Percentiles rank a stretch among this genome's conserved stretches.
These are phyloP conservation scores for Latrodectus hesperus DNA, from an alignment of 2,888 invertebrate genomes.

Conservation along the genomic window DNA sequence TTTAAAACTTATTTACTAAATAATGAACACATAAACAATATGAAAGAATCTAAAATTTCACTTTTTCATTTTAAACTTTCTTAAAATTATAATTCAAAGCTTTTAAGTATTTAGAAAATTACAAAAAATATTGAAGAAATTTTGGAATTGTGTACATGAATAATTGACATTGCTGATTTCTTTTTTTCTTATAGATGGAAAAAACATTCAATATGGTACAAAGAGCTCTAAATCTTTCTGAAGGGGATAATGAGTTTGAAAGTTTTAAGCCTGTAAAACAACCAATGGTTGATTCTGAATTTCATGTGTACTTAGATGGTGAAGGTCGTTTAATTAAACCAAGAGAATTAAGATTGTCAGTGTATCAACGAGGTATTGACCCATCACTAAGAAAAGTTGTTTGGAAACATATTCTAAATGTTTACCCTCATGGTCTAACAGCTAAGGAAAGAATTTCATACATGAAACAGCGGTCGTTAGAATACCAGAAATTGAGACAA, in stretches of 20 bases:
- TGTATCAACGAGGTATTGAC: slow-evolving; percentile 95
- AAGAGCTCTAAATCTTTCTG: slow-evolving; percentile 68
- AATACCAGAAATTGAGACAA: slow-evolving; percentile 87
- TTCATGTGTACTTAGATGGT: slow-evolving; percentile 90
- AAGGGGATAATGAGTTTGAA: slow-evolving; percentile 57
- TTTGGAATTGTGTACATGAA: too few species aligned
- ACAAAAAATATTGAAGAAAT: too few species aligned
- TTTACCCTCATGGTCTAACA: slow-evolving; percentile 93
- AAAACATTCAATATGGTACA: slow-evolving; percentile 78
- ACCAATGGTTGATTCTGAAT: slow-evolving; percentile 92
- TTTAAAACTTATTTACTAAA: too few species aligned
- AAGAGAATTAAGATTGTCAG: slow-evolving; percentile 89
- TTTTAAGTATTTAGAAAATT: too few species aligned
- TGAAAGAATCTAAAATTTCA: too few species aligned
- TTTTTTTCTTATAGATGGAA: slow-evolving; percentile 80
- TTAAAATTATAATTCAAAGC: too few species aligned
- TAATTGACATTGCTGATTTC: background rate
- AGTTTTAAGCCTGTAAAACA: slow-evolving; percentile 73
- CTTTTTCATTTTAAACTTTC: too few species aligned
- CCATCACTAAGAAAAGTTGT: slow-evolving; percentile 89
- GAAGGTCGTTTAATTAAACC: slow-evolving; percentile 91
- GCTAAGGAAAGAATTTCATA: slow-evolving; percentile 96
- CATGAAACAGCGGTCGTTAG: slow-evolving; percentile 91
- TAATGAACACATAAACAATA: too few species aligned
- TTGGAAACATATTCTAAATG: slow-evolving; percentile 98